These are phyloP conservation scores for Jacana jacana DNA, from an alignment of 2,113 vertebrate genomes.

Conservation along the genomic window DNA sequence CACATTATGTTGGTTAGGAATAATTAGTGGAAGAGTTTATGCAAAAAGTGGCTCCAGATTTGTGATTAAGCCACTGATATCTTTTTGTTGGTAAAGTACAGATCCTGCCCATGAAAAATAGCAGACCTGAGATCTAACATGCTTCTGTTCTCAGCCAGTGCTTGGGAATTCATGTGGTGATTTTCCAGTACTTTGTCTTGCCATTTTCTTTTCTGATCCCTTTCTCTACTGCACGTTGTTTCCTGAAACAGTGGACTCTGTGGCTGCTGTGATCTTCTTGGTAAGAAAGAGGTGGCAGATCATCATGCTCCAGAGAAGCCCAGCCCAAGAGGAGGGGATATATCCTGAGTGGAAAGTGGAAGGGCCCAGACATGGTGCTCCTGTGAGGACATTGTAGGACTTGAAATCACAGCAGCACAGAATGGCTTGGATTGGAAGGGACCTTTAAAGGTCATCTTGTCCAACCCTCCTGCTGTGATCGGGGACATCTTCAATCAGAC, in stretches of 20 bases:
- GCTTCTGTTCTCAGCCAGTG: neutral
- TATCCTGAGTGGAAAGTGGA: neutral
- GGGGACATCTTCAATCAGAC: neutral
- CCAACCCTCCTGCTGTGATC: neutral
- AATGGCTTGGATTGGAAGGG: neutral
- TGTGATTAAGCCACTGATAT: neutral
- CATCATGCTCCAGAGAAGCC: neutral
- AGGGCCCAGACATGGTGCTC: fast-evolving
- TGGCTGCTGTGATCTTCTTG: neutral
- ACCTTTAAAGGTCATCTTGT: no score
- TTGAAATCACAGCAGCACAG: neutral
- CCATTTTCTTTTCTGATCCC: neutral
- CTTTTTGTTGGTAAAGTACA: neutral
- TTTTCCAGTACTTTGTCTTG: neutral
- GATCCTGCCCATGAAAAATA: neutral
- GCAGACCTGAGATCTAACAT: neutral
- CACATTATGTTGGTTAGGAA: neutral
- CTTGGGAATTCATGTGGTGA: fast-evolving
- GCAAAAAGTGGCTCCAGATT: neutral
- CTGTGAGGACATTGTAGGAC: neutral
- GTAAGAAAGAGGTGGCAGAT: neutral
- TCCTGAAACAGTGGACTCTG: neutral
- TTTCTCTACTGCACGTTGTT: neutral
- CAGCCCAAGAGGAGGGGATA: neutral
- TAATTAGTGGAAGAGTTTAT: neutral